Conservation (phyloP, 2,888 invertebrate genomes). For the Odontothrips loti region DNA sequence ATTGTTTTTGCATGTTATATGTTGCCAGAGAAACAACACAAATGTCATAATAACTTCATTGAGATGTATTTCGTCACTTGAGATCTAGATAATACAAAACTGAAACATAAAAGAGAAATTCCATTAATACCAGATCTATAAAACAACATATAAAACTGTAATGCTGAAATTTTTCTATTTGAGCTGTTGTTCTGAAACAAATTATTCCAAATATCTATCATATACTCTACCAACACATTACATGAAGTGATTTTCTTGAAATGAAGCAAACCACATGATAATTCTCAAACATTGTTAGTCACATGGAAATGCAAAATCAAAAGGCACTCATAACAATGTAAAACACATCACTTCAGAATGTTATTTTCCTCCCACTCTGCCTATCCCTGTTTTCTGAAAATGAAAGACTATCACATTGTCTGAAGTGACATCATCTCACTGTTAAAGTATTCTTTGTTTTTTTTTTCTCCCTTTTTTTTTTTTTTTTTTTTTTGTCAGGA, state of each 20-base stretch:
- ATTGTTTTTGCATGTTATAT: neutral
- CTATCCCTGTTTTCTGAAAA: neutral
- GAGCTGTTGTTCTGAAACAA: neutral
- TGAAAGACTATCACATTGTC: neutral
- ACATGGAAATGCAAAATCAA: constrained; percentile 25
- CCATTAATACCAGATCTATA: neutral
- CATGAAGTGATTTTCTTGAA: constrained; percentile 15
- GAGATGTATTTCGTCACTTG: constrained; percentile 20
- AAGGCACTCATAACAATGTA: neutral
- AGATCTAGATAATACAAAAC: constrained; percentile 25
- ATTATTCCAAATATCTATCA: neutral
- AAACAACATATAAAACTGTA: constrained; percentile 3
- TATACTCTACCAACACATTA: constrained; percentile 5
- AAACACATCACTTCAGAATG: neutral
- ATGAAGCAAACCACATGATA: neutral
- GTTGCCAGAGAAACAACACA: neutral
- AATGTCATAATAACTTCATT: neutral
- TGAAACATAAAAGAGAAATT: constrained; percentile 4
- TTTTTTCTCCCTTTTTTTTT: neutral
- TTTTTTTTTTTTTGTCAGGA: neutral
- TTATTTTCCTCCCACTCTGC: neutral
- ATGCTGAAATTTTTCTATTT: constrained; percentile 9
- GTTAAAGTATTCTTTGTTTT: neutral
- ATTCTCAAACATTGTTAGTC: constrained; percentile 5
- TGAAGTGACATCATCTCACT: neutral